Percentiles rank a stretch among this genome's conserved stretches.
These are phyloP conservation scores for Anastrepha ludens DNA, from an alignment of 1,140 invertebrate genomes.

Conservation along the genomic window DNA sequence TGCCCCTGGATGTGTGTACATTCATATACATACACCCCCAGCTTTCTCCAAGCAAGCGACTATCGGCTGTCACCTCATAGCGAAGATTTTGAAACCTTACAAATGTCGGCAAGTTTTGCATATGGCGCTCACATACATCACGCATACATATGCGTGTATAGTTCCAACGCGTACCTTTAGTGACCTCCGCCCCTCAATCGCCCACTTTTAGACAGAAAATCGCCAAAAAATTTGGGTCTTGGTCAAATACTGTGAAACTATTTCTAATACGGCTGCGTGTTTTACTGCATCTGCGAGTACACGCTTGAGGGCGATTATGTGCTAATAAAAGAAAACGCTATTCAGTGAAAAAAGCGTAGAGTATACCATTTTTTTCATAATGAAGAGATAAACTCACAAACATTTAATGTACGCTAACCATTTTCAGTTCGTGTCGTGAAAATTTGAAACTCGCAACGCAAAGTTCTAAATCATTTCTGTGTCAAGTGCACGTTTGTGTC, in stretches of 20 bases:
- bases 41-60: background rate
- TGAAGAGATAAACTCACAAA: background rate
- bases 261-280: background rate
- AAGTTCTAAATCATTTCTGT: conserved; percentile 43
- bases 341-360: background rate
- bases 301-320: conserved; percentile 44
- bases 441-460: conserved; percentile 39
- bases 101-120: background rate
- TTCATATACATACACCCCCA: background rate
- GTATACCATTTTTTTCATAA: background rate
- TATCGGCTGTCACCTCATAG: background rate
- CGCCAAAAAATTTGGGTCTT: conserved; percentile 34
- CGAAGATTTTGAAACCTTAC: conserved; percentile 24
- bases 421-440: conserved; percentile 39
- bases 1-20: no score
- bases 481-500: conserved; percentile 34
- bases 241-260: conserved; percentile 34
- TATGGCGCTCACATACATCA: background rate
- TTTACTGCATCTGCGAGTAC: background rate
- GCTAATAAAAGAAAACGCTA: background rate
- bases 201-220: background rate
- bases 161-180: background rate
- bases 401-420: conserved; percentile 7
- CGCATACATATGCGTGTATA: background rate
- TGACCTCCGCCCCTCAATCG: background rate